Conservation (phyloP, 92 coral and sea anemone species). For the Umimayanthus chanpuru region DNA sequence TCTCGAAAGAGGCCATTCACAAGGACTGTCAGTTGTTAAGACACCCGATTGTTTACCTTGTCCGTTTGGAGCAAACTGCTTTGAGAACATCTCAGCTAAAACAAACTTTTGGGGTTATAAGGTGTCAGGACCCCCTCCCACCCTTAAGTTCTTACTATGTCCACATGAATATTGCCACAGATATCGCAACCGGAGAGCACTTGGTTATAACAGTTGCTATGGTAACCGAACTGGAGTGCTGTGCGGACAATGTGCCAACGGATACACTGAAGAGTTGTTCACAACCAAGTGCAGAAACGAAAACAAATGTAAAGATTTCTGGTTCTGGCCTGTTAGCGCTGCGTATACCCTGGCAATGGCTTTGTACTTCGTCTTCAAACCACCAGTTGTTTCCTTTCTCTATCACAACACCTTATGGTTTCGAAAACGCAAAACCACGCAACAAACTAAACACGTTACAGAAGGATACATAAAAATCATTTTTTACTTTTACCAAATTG, state of each 20-base stretch:
- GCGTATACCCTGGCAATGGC: neutral
- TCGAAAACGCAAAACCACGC: neutral
- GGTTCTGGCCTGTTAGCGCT: slow-evolving; percentile 34
- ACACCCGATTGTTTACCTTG: slow-evolving; percentile 42
- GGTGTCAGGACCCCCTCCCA: neutral
- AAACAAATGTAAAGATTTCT: slow-evolving; percentile 8
- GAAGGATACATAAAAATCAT: neutral
- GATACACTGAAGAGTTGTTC: slow-evolving; percentile 36
- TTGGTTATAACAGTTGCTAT: slow-evolving; percentile 2
- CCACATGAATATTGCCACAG: slow-evolving; percentile 4
- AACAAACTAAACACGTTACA: neutral
- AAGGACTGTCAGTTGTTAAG: slow-evolving; percentile 37
- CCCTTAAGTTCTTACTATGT: neutral
- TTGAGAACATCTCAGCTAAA: neutral
- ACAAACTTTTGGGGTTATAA: neutral
- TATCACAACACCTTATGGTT: slow-evolving; percentile 21
- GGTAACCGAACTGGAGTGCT: slow-evolving; percentile 32
- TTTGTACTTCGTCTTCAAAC: slow-evolving; percentile 21
- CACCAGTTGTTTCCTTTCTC: slow-evolving; percentile 29
- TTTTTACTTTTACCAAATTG: neutral
- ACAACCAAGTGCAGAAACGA: slow-evolving; percentile 23
- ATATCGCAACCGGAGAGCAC: neutral
- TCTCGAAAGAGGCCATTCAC: slow-evolving; percentile 46
- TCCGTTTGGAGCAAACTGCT: slow-evolving; percentile 30
- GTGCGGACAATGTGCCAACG: slow-evolving; percentile 34